Percentiles rank a stretch among this genome's conserved stretches.
Conservation (phyloP, 2,888 invertebrate species). For the Maniola hyperantus region DNA sequence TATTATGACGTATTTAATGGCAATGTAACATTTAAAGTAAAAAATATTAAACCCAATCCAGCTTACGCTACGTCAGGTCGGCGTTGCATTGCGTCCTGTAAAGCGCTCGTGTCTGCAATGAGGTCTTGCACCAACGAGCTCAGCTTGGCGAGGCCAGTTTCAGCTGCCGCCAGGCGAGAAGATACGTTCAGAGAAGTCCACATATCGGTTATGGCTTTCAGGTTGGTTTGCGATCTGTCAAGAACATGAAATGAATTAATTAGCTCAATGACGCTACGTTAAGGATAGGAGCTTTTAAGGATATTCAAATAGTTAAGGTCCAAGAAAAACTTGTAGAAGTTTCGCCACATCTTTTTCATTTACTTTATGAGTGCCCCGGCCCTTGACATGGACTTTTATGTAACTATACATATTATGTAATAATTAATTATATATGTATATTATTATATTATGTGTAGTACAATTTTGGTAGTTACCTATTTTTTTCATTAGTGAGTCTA, state of each 20-base stretch:
- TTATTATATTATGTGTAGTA: no score
- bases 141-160: constrained; percentile 83
- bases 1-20: no score
- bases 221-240: constrained; percentile 67
- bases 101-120: constrained; percentile 61
- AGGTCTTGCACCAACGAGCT: constrained; percentile 83
- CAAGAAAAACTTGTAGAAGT: no score
- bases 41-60: background rate
- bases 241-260: background rate
- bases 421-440: no score
- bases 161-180: constrained; percentile 85
- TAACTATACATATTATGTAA: no score
- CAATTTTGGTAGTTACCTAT: no score
- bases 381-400: no score
- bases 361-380: no score
- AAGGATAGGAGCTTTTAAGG: no score
- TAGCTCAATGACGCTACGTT: background rate
- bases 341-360: no score
- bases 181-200: constrained; percentile 85
- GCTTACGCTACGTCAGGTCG: constrained; percentile 42
- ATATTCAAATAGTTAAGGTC: no score
- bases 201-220: constrained; percentile 83
- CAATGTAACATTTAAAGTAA: background rate
- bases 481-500: no score
- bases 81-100: constrained; percentile 48